Evolutionary conservation across 35 echinoderm and acorn worm species (phyloP), one percentile per base, ranked within the genome.

Genomic region (Lytechinus pictus): DNA sequence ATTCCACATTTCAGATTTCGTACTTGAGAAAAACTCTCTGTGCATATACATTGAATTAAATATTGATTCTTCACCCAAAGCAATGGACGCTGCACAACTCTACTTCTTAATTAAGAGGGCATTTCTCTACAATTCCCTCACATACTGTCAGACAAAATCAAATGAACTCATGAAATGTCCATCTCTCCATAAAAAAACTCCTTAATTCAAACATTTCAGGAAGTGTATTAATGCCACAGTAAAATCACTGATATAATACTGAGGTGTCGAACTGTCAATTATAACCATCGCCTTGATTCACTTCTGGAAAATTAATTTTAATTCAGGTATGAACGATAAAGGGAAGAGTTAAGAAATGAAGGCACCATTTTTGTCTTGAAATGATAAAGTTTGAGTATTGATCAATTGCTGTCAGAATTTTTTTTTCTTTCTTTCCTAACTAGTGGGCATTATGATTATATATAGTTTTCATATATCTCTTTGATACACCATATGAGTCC

Each of bases 261-360:
- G 16, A 79, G n/a, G 66, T 79, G 66, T 79, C 66, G 21, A 79
- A 79, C 66, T 79, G 66, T 79, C 66, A 79, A 79, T 79, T 79
- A 79, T 79, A 79, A 24, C 19, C 66, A 14, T n/a, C 66, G 66
- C 66, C 19, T 79, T 79, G 66, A 79, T n/a, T 8, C 16, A 79
- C 19, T 79, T 24, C 66, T 24, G 19, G 66, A 79, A 79, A 79
- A 79, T 79, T 79, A 79, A 79, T 79, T 79, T 79, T 24, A 79
- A 79, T 4, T 16, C 66, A 79, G 19, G 66, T 79, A 24, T 14
- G 5, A 24, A 79, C 1, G 8, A 79, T 24, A 79, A 79, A 79
- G 21, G 19, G 66, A 79, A 79, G 4, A 79, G 19, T 79, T 6
- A 79, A 44, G 19, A 79, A 79, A 79, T 79, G 66, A 79, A 79